Evolutionary conservation across 1,140 invertebrate genomes (phyloP).

Genomic region (Eubasilissa regina): DNA sequence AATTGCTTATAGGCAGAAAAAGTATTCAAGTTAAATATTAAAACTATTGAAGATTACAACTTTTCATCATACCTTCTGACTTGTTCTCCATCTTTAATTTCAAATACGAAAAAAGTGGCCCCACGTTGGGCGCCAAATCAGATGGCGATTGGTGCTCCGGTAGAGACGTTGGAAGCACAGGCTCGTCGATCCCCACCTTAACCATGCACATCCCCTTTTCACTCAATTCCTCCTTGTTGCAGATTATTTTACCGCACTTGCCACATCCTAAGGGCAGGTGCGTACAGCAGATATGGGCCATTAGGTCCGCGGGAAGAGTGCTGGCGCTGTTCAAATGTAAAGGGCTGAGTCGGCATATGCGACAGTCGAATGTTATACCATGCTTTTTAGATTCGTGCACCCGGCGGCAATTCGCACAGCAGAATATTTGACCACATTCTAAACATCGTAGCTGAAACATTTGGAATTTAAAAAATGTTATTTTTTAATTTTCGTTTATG

Average conservation of each 20-base stretch:
- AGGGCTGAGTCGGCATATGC: slow-evolving; percentile 63
- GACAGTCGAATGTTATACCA: slow-evolving; percentile 66
- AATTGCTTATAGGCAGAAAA: too few species aligned
- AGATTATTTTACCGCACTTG: slow-evolving; percentile 66
- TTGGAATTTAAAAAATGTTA: too few species aligned
- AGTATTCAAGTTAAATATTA: too few species aligned
- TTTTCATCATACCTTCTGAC: slow-evolving; percentile 36
- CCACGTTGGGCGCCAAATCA: neutral
- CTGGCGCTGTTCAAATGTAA: slow-evolving; percentile 54
- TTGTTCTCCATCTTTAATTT: slow-evolving; percentile 35
- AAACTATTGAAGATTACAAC: too few species aligned
- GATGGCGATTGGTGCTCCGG: neutral
- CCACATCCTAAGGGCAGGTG: slow-evolving; percentile 67
- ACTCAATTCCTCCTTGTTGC: slow-evolving; percentile 65
- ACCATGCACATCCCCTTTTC: neutral
- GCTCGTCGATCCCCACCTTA: neutral
- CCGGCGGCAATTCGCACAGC: slow-evolving; percentile 67
- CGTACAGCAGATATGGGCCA: slow-evolving; percentile 64
- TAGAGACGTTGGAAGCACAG: neutral
- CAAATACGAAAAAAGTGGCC: slow-evolving; percentile 10
- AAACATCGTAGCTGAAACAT: slow-evolving; percentile 62
- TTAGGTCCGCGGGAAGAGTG: slow-evolving; percentile 64
- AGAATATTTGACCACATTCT: slow-evolving; percentile 68
- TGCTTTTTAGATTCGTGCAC: slow-evolving; percentile 66
- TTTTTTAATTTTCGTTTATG: too few species aligned